Evolutionary conservation across 2,888 invertebrate genomes (phyloP).

Genomic region (Euzetes globulus): DNA sequence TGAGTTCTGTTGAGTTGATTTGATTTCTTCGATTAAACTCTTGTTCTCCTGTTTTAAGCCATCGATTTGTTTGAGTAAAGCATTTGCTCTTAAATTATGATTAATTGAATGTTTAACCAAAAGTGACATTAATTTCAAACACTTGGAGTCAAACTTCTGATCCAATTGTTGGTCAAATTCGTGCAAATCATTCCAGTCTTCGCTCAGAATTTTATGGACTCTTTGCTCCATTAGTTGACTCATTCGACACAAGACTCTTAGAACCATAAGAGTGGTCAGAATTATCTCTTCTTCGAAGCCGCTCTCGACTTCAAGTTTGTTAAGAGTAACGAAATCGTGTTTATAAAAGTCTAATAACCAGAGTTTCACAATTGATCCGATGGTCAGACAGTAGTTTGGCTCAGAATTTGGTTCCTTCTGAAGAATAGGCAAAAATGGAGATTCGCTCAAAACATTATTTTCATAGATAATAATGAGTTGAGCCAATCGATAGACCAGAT

Average conservation of each 20-base stretch:
- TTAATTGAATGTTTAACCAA: background rate
- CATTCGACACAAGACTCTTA: slow-evolving; percentile 16
- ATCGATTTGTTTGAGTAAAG: background rate
- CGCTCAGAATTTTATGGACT: background rate
- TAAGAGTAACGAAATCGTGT: background rate
- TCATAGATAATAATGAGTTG: slow-evolving; percentile 4
- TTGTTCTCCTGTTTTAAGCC: background rate
- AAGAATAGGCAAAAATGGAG: background rate
- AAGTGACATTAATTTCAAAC: background rate
- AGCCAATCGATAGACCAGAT: background rate
- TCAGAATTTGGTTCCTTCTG: background rate
- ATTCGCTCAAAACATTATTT: background rate
- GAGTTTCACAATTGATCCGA: background rate
- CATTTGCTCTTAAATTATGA: background rate
- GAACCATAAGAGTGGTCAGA: slow-evolving; percentile 5
- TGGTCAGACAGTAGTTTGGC: background rate
- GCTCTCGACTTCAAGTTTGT: background rate
- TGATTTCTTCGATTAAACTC: background rate
- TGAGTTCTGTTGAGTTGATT: background rate
- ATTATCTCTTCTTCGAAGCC: slow-evolving; percentile 10
- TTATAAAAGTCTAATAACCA: slow-evolving; percentile 13
- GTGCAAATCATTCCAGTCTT: background rate
- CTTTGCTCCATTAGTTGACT: slow-evolving; percentile 1
- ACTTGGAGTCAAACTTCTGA: slow-evolving; percentile 13
- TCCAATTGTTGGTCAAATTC: slow-evolving; percentile 14